phyloP scores from a whole-genome alignment of 2,113 vertebrate species.

The Cephalopholis sonnerati region DNA sequence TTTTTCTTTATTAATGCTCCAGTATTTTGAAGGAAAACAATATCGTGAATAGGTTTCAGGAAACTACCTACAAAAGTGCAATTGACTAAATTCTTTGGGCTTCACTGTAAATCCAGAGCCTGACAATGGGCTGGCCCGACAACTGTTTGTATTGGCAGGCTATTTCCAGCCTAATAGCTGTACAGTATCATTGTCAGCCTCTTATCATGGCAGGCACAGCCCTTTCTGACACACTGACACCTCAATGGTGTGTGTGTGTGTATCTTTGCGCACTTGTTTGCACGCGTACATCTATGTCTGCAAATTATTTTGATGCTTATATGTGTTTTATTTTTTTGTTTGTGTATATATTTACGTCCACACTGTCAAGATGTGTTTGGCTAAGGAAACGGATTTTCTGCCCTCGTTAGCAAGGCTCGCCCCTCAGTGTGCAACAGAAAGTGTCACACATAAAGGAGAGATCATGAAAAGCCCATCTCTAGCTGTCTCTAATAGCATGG shows the following conservation, averaged over 20 bases:
- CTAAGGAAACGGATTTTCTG: conserved; percentile 18
- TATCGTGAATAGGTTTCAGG: conserved; percentile 67
- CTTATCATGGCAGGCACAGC: conserved; percentile 93
- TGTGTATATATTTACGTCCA: neutral
- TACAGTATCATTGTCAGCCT: conserved; percentile 94
- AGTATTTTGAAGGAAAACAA: conserved; percentile 72
- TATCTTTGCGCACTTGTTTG: conserved; percentile 35
- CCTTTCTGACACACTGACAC: conserved; percentile 92
- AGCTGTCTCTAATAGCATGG: conserved; percentile 73
- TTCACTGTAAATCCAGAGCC: conserved; percentile 91
- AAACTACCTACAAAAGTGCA: conserved; percentile 72
- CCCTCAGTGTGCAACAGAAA: conserved; percentile 28
- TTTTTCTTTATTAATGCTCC: conserved; percentile 73
- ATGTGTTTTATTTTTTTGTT: neutral
- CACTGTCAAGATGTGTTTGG: conserved; percentile 19
- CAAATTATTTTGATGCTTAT: conserved; percentile 17
- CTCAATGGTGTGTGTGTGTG: conserved; percentile 65
- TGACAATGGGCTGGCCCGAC: conserved; percentile 88
- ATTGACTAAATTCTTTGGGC: conserved; percentile 70
- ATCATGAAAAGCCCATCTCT: conserved; percentile 72
- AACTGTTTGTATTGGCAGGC: conserved; percentile 93
- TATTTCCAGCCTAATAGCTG: conserved; percentile 95
- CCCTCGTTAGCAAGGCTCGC: conserved; percentile 40
- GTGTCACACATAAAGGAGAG: conserved; percentile 52
- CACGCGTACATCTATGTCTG: neutral